These are phyloP conservation scores for Pholis gunnellus DNA, from an alignment of 2,113 vertebrate genomes.

Conservation along the genomic window DNA sequence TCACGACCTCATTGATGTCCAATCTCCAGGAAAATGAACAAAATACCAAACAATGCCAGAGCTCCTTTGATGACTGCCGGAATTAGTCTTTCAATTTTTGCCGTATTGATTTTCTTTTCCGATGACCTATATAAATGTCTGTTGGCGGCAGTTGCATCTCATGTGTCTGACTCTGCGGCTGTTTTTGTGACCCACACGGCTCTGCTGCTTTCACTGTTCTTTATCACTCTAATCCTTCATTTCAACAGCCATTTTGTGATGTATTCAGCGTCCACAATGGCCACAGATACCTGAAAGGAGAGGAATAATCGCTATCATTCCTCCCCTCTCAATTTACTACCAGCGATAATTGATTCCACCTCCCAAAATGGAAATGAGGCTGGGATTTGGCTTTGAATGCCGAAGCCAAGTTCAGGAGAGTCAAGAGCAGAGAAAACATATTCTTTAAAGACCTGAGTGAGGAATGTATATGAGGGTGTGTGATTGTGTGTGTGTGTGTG, in stretches of 20 bases:
- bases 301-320: slow-evolving; percentile 49
- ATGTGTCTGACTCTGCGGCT: slow-evolving; percentile 43
- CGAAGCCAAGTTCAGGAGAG: slow-evolving; percentile 39
- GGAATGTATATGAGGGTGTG: neutral
- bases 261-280: slow-evolving; percentile 57
- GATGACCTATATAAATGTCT: slow-evolving; percentile 65
- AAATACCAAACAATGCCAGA: slow-evolving; percentile 37
- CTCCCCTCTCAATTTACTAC: slow-evolving; percentile 45
- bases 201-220: slow-evolving; percentile 47
- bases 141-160: slow-evolving; percentile 42
- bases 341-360: slow-evolving; percentile 55
- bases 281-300: slow-evolving; percentile 60
- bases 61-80: slow-evolving; percentile 35
- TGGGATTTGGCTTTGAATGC: slow-evolving; percentile 32
- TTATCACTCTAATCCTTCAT: slow-evolving; percentile 70
- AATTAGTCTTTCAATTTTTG: slow-evolving; percentile 64
- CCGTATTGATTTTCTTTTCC: slow-evolving; percentile 61
- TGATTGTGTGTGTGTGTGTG: neutral
- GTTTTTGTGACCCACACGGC: slow-evolving; percentile 44
- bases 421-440: neutral
- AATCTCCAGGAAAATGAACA: slow-evolving; percentile 48
- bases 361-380: slow-evolving; percentile 36
- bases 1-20: slow-evolving; percentile 30
- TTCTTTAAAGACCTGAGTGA: slow-evolving; percentile 8
- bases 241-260: slow-evolving; percentile 68